A percentile compares a stretch with the other conserved stretches of the same genome.
phyloP scores from a whole-genome alignment of 2,888 invertebrate genomes.

The Nebria salina region DNA sequence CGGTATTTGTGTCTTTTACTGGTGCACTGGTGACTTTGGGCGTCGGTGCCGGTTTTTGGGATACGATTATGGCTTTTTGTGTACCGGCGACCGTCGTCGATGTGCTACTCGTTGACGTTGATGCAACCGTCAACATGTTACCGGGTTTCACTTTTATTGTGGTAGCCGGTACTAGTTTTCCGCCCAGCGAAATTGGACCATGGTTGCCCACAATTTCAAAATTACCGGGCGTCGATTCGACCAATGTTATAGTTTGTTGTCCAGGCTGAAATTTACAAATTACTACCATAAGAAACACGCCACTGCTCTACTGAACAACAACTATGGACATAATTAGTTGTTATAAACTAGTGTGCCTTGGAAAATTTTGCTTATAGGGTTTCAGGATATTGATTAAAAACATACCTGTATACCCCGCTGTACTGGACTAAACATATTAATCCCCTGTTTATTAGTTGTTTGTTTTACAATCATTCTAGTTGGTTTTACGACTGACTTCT shows the following conservation, averaged over 20 bases:
- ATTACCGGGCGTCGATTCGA: conserved; percentile 47
- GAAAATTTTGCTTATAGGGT: no score
- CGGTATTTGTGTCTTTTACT: conserved; percentile 10
- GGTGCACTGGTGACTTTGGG: neutral
- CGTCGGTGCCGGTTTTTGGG: conserved; percentile 30
- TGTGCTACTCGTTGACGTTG: conserved; percentile 48
- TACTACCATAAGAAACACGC: no score
- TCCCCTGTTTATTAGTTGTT: conserved; percentile 29
- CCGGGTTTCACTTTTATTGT: conserved; percentile 51
- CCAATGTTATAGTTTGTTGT: conserved; percentile 41
- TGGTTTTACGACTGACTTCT: conserved; percentile 40
- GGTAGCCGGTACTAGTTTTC: conserved; percentile 53
- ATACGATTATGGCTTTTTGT: conserved; percentile 34
- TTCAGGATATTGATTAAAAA: neutral
- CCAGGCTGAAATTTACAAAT: conserved; percentile 27
- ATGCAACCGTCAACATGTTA: conserved; percentile 50
- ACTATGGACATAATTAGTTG: no score
- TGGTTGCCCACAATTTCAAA: conserved; percentile 51
- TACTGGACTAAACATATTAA: conserved; percentile 40
- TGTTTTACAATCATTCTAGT: conserved; percentile 45
- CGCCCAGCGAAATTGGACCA: conserved; percentile 52
- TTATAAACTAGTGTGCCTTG: no score
- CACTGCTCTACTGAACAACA: no score
- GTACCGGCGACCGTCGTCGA: conserved; percentile 29
- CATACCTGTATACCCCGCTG: conserved; percentile 28